Conservation (phyloP, 2,113 vertebrate species). For the Etheostoma spectabile region DNA sequence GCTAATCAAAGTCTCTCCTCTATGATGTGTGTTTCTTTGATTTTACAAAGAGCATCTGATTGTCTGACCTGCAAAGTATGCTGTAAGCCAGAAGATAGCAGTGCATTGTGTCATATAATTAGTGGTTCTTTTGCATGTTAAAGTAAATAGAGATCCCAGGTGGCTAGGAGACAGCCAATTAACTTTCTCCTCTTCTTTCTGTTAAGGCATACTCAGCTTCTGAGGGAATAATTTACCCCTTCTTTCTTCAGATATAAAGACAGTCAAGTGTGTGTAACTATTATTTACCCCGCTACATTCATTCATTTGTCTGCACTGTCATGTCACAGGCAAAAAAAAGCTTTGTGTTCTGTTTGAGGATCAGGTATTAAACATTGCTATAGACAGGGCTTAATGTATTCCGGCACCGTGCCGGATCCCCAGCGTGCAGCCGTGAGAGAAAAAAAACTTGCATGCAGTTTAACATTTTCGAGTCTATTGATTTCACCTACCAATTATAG, state of each 20-base stretch:
- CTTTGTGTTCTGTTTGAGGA: slow-evolving; percentile 22
- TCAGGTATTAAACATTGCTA: neutral
- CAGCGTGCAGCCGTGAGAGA: too few relatives aligned
- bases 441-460: too few relatives aligned
- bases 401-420: too few relatives aligned
- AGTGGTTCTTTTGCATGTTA: slow-evolving; percentile 81
- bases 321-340: slow-evolving; percentile 18
- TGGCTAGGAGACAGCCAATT: slow-evolving; percentile 83
- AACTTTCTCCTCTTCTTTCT: slow-evolving; percentile 68
- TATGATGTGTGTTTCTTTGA: slow-evolving; percentile 52
- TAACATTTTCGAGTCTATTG: too few relatives aligned
- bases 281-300: slow-evolving; percentile 46
- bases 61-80: slow-evolving; percentile 76
- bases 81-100: slow-evolving; percentile 74
- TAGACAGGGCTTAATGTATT: neutral
- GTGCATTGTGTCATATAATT: slow-evolving; percentile 79
- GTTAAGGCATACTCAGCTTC: slow-evolving; percentile 52
- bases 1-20: slow-evolving; percentile 67
- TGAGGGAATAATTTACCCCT: slow-evolving; percentile 63
- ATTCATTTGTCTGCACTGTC: slow-evolving; percentile 35
- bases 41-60: slow-evolving; percentile 71
- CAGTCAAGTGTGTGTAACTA: slow-evolving; percentile 61
- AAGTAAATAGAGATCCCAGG: slow-evolving; percentile 79
- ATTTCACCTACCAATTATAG: too few relatives aligned
- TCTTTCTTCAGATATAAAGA: slow-evolving; percentile 66